Evolutionary conservation across 2,888 invertebrate species (phyloP).

Genomic region (Drosophila mercatorum): DNA sequence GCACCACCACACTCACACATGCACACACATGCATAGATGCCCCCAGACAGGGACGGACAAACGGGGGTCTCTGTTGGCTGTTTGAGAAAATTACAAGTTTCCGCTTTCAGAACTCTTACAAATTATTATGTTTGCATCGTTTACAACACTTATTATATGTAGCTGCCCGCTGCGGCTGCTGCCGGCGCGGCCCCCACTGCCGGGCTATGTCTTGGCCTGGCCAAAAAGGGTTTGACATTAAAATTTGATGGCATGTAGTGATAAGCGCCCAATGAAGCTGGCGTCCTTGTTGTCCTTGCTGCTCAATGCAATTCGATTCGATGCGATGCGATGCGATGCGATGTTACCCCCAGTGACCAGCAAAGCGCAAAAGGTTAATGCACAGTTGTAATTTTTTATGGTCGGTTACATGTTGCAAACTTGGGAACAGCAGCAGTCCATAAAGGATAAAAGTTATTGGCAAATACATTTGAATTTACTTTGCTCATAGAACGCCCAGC

Average conservation of each 20-base stretch:
- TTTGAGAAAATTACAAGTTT: conserved; percentile 79
- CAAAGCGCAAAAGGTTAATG: conserved; percentile 73
- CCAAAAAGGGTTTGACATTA: conserved; percentile 76
- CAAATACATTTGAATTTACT: conserved; percentile 78
- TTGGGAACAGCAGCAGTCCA: conserved; percentile 63
- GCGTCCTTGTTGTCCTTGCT: conserved; percentile 52
- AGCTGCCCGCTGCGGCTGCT: conserved; percentile 24
- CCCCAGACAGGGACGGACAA: neutral
- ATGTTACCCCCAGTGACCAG: conserved; percentile 43
- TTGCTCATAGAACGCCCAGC: conserved; percentile 47
- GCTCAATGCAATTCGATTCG: conserved; percentile 41
- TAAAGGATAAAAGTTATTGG: conserved; percentile 78
- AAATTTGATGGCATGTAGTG: conserved; percentile 79
- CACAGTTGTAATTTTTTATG: conserved; percentile 80
- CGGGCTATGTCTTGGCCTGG: conserved; percentile 29
- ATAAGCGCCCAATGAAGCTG: conserved; percentile 72
- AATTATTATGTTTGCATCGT: conserved; percentile 80
- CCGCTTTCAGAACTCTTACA: conserved; percentile 81
- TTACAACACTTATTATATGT: conserved; percentile 77
- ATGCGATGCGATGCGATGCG: conserved; percentile 19
- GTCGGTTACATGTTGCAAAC: conserved; percentile 77
- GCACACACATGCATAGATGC: conserved; percentile 13
- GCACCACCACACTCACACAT: conserved; percentile 23
- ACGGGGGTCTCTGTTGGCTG: conserved; percentile 50
- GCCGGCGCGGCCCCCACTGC: conserved; percentile 2